Conservation (phyloP, 2,113 vertebrate genomes). For the Urocitellus parryii region DNA sequence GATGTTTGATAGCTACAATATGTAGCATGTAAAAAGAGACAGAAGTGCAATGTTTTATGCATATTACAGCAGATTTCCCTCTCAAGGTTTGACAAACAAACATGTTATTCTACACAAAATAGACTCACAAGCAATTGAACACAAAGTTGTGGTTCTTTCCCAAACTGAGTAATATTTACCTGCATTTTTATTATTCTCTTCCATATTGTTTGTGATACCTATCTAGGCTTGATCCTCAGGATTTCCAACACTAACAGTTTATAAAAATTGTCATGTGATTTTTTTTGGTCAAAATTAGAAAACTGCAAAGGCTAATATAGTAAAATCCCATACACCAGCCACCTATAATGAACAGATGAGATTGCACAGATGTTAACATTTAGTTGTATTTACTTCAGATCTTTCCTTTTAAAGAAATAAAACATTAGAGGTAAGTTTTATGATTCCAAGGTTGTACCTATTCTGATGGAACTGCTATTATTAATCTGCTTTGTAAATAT, state of each 20-base stretch:
- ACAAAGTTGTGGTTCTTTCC: background rate
- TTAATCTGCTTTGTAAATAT: background rate
- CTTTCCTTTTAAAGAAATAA: conserved; percentile 54
- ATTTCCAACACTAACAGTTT: background rate
- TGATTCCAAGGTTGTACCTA: background rate
- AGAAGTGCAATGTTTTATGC: conserved; percentile 81
- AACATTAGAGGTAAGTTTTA: conserved; percentile 7
- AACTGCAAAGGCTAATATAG: background rate
- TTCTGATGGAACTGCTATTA: background rate
- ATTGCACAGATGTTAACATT: background rate
- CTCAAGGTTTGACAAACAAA: conserved; percentile 80
- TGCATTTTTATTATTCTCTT: conserved; percentile 27
- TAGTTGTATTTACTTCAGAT: background rate
- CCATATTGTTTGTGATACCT: conserved; percentile 39
- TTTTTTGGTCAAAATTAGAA: conserved; percentile 31
- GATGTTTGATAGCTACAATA: conserved; percentile 47
- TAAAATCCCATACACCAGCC: background rate
- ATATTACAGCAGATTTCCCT: conserved; percentile 83
- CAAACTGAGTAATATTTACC: conserved; percentile 52
- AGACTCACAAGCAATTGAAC: background rate
- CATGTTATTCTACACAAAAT: conserved; percentile 38
- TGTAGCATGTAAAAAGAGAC: background rate
- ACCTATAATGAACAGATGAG: background rate
- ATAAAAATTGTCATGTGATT: background rate
- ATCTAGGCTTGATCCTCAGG: background rate